phyloP scores from a whole-genome alignment of 2,888 invertebrate genomes.

The Clunio marinus region DNA sequence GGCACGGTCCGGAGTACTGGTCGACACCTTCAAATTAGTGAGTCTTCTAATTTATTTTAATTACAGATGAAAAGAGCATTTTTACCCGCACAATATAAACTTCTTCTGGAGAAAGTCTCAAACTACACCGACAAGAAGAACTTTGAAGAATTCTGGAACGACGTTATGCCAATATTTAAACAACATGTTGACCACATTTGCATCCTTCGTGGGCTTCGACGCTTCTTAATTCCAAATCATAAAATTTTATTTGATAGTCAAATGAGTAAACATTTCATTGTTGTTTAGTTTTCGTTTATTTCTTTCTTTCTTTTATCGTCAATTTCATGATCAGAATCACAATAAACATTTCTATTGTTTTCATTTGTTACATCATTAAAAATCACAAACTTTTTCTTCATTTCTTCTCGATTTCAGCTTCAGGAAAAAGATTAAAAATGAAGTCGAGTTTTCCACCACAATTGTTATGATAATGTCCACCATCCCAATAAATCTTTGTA shows the following conservation, averaged over 20 bases:
- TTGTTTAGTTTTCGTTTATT: neutral
- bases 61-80: too few relatives aligned
- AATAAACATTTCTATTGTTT: too few relatives aligned
- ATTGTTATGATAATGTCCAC: slow-evolving; percentile 18
- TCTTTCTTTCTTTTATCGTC: neutral
- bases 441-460: slow-evolving; percentile 16
- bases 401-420: too few relatives aligned
- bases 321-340: too few relatives aligned
- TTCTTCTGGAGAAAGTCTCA: neutral
- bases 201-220: neutral
- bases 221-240: neutral
- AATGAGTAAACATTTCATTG: neutral
- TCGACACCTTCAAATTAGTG: too few relatives aligned
- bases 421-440: slow-evolving; percentile 18
- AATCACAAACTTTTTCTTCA: too few relatives aligned
- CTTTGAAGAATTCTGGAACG: neutral
- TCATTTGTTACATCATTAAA: too few relatives aligned
- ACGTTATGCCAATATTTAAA: neutral
- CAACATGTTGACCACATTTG: neutral
- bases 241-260: neutral
- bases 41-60: too few relatives aligned
- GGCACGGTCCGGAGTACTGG: too few relatives aligned
- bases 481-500: slow-evolving; percentile 26
- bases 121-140: neutral
- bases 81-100: neutral